Percentiles rank a stretch among this genome's conserved stretches.
phyloP scores from a whole-genome alignment of 2,888 invertebrate species.

The Lomographa bimaculata region DNA sequence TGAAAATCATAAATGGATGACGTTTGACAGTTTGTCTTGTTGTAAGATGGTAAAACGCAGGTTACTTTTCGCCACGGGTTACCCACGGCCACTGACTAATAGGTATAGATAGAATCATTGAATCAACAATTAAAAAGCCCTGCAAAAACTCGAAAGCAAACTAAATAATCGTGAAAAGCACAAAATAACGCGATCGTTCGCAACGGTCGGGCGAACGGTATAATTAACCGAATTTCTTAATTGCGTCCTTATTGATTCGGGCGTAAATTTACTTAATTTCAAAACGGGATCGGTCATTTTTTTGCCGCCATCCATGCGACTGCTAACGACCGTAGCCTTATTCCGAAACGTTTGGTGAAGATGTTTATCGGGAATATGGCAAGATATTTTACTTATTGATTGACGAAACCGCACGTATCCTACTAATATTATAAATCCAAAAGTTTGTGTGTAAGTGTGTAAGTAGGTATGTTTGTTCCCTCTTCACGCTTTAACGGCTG shows the following conservation, averaged over 20 bases:
- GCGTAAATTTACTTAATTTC: conserved; percentile 43
- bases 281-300: conserved; percentile 35
- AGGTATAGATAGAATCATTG: too few relatives aligned
- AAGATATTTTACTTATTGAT: conserved; percentile 17
- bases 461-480: too few relatives aligned
- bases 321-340: conserved; percentile 23
- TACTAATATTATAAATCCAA: too few relatives aligned
- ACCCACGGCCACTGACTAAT: too few relatives aligned
- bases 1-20: too few relatives aligned
- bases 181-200: conserved; percentile 37
- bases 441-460: too few relatives aligned
- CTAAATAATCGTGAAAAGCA: conserved; percentile 27
- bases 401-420: too few relatives aligned
- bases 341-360: conserved; percentile 23
- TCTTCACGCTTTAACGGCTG: too few relatives aligned
- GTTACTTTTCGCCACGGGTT: too few relatives aligned
- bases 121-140: conserved; percentile 17
- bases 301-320: conserved; percentile 31
- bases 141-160: conserved; percentile 18
- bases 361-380: conserved; percentile 24
- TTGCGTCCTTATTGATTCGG: conserved; percentile 50
- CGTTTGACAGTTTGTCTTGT: too few relatives aligned
- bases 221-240: conserved; percentile 55
- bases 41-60: too few relatives aligned
- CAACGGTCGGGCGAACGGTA: conserved; percentile 40